These are phyloP conservation scores for Thysanoteuthis rhombus DNA, from an alignment of 2,888 invertebrate species.

Conservation along the genomic window DNA sequence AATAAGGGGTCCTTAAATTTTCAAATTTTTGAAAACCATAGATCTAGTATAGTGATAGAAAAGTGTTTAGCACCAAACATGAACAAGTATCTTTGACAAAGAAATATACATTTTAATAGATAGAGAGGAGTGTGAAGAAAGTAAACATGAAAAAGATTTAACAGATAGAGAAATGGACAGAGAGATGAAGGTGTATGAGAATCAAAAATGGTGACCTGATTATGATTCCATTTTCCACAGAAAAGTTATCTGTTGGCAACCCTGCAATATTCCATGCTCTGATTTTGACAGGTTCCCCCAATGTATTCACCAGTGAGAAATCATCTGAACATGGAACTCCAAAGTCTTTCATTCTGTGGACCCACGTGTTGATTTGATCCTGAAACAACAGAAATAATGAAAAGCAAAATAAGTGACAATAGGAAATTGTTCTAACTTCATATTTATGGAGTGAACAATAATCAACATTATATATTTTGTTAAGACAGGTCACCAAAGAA, in stretches of 20 bases:
- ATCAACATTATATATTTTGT: no score
- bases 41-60: no score
- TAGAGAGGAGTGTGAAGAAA: no score
- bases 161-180: background rate
- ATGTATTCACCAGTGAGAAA: conserved; percentile 75
- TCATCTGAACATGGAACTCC: conserved; percentile 81
- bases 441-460: no score
- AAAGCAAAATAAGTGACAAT: background rate
- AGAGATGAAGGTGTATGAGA: background rate
- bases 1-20: no score
- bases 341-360: conserved; percentile 75
- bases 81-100: no score
- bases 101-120: no score
- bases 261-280: conserved; percentile 70
- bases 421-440: background rate
- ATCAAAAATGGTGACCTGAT: conserved; percentile 57
- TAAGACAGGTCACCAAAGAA: no score
- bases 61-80: no score
- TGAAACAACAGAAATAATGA: conserved; percentile 42
- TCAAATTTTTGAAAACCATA: no score
- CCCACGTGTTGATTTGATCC: conserved; percentile 80
- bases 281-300: conserved; percentile 69
- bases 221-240: conserved; percentile 69
- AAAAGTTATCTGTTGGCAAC: conserved; percentile 69
- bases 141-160: background rate